These are phyloP conservation scores for Cheirogaleus medius DNA, from an alignment of 2,113 vertebrate genomes.

Conservation along the genomic window DNA sequence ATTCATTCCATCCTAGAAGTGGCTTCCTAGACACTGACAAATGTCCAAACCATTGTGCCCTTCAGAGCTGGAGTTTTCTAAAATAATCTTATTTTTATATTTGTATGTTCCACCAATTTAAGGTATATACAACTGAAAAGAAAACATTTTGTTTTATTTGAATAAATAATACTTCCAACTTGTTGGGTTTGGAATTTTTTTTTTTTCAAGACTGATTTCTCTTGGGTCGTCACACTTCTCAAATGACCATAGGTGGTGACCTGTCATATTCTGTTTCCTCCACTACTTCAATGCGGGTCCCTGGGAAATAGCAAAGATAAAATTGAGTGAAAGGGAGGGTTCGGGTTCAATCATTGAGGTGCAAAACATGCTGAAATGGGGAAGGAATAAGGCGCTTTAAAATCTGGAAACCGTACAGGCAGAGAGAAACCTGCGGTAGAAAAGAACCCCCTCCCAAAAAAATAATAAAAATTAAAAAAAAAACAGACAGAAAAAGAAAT, in stretches of 20 bases:
- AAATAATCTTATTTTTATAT: constrained; percentile 73
- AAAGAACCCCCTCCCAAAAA: no score
- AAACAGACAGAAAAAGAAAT: no score
- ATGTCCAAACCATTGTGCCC: neutral
- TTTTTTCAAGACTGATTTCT: neutral
- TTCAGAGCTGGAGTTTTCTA: constrained; percentile 67
- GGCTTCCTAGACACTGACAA: neutral
- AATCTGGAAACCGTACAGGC: neutral
- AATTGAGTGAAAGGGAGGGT: neutral
- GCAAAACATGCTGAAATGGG: neutral
- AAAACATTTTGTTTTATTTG: constrained; percentile 59
- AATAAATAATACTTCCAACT: constrained; percentile 80
- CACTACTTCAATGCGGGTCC: fast-evolving
- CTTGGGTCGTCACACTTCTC: neutral
- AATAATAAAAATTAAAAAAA: no score
- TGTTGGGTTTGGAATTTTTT: constrained; percentile 3
- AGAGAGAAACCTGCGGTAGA: fast-evolving
- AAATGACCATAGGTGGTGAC: fast-evolving
- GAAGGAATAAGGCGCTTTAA: neutral
- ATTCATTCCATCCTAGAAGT: neutral
- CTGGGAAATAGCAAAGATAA: neutral
- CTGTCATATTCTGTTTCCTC: fast-evolving
- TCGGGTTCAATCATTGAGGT: no score
- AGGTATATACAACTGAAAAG: constrained; percentile 59
- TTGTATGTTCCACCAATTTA: constrained; percentile 61